These are phyloP conservation scores for Heterodera filipjevi DNA, from an alignment of 2,888 invertebrate species.

Conservation along the genomic window DNA sequence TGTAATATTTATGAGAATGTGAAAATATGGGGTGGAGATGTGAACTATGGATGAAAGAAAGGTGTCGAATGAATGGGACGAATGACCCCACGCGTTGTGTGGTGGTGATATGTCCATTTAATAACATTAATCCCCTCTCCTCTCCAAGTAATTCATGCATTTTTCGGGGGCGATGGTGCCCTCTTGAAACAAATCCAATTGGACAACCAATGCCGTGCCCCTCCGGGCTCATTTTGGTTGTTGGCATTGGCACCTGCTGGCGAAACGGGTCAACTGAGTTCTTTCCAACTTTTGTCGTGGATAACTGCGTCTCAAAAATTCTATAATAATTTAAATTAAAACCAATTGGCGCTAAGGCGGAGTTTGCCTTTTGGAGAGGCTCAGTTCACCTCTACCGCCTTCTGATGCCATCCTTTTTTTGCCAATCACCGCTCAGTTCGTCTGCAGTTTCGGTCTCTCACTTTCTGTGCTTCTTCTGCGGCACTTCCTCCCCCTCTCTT, in stretches of 20 bases:
- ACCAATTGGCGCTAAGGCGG: too few relatives aligned
- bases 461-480: too few relatives aligned
- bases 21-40: not conserved
- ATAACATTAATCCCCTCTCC: not conserved
- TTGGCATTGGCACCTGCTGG: not conserved
- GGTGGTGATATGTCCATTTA: not conserved
- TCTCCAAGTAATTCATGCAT: not conserved
- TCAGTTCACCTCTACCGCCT: too few relatives aligned
- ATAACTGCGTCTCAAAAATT: not conserved
- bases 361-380: too few relatives aligned
- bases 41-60: not conserved
- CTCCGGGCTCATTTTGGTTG: not conserved
- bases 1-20: constrained; percentile 2
- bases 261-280: not conserved
- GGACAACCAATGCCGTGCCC: not conserved
- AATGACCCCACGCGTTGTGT: not conserved
- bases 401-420: too few relatives aligned
- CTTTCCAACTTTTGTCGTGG: not conserved
- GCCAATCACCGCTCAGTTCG: too few relatives aligned
- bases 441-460: too few relatives aligned
- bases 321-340: too few relatives aligned
- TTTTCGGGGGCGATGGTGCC: not conserved
- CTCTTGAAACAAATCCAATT: not conserved
- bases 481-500: too few relatives aligned
- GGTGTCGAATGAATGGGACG: not conserved